These are phyloP conservation scores for Agrypnus murinus DNA, from an alignment of 2,888 invertebrate genomes.

Conservation along the genomic window DNA sequence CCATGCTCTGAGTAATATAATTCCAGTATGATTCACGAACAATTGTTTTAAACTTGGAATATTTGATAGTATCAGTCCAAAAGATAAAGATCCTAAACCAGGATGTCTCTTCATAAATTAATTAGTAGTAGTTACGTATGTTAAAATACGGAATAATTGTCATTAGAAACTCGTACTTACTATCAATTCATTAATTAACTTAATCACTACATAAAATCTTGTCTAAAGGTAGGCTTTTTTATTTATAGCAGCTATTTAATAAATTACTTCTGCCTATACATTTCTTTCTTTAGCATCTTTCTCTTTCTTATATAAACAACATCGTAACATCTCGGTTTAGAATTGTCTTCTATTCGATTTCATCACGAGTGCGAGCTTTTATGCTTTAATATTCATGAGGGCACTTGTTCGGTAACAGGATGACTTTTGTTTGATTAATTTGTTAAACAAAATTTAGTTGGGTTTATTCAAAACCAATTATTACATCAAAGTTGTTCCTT, in stretches of 20 bases:
- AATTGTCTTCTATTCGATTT: background rate
- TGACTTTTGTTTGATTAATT: background rate
- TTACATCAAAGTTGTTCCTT: too few species aligned
- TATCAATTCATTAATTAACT: conserved; percentile 3
- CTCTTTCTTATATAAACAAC: too few species aligned
- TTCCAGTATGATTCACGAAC: too few species aligned
- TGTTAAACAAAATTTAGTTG: too few species aligned
- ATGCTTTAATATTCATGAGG: conserved; percentile 10
- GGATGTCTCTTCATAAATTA: too few species aligned
- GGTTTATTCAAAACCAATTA: too few species aligned
- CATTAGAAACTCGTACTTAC: background rate
- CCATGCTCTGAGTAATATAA: too few species aligned
- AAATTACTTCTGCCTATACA: background rate
- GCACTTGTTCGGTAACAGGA: conserved; percentile 3
- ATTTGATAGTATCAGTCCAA: too few species aligned
- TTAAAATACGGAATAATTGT: background rate
- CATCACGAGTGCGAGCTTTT: background rate
- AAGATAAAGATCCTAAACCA: too few species aligned
- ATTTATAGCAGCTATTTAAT: background rate
- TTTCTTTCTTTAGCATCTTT: background rate
- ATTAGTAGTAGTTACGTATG: background rate
- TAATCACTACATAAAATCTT: background rate
- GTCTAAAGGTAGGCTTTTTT: background rate
- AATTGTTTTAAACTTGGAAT: too few species aligned
- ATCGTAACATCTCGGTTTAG: background rate